Conservation (phyloP, 2,797 vertebrate species). For the Pipistrellus kuhlii region DNA sequence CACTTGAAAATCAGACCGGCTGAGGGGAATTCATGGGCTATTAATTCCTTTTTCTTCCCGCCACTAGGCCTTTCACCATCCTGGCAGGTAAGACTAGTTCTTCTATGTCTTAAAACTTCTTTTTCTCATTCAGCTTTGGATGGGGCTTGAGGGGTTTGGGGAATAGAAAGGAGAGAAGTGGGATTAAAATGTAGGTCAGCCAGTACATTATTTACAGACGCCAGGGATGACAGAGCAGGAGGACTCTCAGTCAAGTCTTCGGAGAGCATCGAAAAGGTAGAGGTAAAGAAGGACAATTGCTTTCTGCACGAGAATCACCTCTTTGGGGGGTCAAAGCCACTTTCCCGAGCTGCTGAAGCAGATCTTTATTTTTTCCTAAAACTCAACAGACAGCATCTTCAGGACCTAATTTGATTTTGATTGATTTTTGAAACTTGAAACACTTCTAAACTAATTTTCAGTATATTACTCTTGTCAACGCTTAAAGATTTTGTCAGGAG, state of each 20-base stretch:
- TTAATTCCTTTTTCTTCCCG: background rate
- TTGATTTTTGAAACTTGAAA: constrained; percentile 91
- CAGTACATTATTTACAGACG: constrained; percentile 39
- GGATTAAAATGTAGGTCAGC: constrained; percentile 60
- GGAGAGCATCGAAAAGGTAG: background rate
- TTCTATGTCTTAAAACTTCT: background rate
- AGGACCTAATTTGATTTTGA: constrained; percentile 91
- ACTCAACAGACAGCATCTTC: constrained; percentile 87
- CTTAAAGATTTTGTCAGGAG: constrained; percentile 90
- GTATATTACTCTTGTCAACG: constrained; percentile 90
- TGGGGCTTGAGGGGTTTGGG: background rate
- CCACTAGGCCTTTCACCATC: background rate
- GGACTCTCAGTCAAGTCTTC: background rate
- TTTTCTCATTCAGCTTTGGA: background rate
- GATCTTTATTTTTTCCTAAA: constrained; percentile 88
- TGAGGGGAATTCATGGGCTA: background rate
- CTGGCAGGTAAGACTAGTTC: background rate
- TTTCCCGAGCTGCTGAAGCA: constrained; percentile 76
- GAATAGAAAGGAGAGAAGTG: background rate
- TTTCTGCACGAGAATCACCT: constrained; percentile 43
- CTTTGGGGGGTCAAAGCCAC: constrained; percentile 76
- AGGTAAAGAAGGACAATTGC: constrained; percentile 35
- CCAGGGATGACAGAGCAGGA: background rate
- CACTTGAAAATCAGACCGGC: background rate
- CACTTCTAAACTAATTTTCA: constrained; percentile 91